Conservation (phyloP, 1,140 invertebrate species). For the Philaenus spumarius region DNA sequence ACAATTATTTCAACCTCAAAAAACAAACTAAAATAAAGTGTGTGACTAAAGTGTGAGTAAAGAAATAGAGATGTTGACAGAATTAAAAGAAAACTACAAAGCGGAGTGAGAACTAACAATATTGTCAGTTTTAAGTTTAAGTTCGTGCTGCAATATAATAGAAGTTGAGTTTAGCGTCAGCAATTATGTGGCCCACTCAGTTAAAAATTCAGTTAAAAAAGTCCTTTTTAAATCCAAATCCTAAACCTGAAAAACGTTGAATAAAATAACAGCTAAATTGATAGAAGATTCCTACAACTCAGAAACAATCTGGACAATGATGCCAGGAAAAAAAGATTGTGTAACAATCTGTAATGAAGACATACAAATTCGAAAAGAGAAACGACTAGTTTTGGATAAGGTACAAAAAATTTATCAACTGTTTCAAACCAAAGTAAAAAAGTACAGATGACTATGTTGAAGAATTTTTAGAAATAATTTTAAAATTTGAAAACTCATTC, state of each 20-base stretch:
- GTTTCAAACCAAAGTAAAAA: conserved; percentile 12
- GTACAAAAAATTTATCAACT: conserved; percentile 22
- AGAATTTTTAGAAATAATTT: too few relatives aligned
- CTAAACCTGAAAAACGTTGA: conserved; percentile 1
- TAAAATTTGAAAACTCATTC: too few relatives aligned
- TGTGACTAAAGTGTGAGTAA: neutral
- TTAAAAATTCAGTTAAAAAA: too few relatives aligned
- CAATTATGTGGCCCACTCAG: neutral
- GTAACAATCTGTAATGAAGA: too few relatives aligned
- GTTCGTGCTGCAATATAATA: neutral
- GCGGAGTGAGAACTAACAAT: neutral
- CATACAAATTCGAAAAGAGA: conserved; percentile 19
- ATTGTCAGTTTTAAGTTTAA: neutral
- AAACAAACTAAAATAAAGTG: neutral
- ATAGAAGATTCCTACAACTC: neutral
- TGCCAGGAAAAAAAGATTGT: conserved; percentile 24
- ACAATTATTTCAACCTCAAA: neutral
- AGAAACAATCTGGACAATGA: neutral
- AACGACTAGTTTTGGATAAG: conserved; percentile 24
- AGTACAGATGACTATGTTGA: too few relatives aligned
- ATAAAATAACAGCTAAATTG: too few relatives aligned
- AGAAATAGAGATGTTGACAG: neutral
- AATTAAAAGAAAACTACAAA: conserved; percentile 5
- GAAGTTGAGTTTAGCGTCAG: neutral
- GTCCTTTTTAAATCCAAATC: neutral